A percentile compares a stretch with the other conserved stretches of the same genome.
These are phyloP conservation scores for Tilapia sparmanii DNA, from an alignment of 2,113 vertebrate genomes.

Conservation along the genomic window DNA sequence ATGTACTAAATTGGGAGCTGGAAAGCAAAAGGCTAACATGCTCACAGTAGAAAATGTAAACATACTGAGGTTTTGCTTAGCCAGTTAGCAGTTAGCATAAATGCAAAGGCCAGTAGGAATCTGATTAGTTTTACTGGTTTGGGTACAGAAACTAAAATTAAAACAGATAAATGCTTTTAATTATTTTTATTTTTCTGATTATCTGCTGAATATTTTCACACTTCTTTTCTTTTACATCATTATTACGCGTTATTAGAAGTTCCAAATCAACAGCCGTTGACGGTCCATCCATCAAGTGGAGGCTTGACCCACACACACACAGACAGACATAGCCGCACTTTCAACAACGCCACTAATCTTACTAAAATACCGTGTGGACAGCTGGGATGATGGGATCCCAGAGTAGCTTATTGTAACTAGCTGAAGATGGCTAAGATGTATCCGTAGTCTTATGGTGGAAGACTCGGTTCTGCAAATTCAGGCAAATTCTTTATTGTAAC, in stretches of 20 bases:
- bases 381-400: background rate
- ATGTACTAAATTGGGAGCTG: background rate
- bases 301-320: background rate
- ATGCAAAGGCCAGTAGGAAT: background rate
- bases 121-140: background rate
- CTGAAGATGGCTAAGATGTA: background rate
- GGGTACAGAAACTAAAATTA: background rate
- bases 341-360: background rate
- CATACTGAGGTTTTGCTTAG: background rate
- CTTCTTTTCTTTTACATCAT: background rate
- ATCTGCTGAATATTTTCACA: background rate
- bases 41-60: background rate
- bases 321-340: background rate
- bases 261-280: background rate
- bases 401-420: background rate
- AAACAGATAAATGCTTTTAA: background rate
- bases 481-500: background rate
- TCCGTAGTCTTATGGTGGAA: background rate
- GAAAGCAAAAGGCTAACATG: background rate
- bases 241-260: background rate
- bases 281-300: rapidly evolving
- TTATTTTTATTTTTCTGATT: background rate
- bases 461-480: background rate
- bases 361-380: background rate
- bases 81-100: background rate